Conservation (phyloP, 1,140 invertebrate genomes). For the Drosophila sp. region DNA sequence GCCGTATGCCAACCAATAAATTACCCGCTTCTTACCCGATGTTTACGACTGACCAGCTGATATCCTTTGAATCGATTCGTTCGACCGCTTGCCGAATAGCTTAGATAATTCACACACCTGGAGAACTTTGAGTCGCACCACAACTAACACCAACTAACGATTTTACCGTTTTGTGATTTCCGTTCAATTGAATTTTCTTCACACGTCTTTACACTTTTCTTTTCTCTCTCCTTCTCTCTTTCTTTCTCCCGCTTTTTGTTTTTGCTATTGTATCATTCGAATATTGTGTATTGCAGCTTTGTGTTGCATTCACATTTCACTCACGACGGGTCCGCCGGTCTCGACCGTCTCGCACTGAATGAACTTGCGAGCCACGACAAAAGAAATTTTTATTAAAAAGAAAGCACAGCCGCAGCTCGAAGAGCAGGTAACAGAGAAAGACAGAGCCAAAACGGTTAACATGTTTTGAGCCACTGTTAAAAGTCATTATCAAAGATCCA, state of each 20-base stretch:
- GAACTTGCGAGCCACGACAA: slow-evolving; percentile 62
- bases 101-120: slow-evolving; percentile 31
- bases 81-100: slow-evolving; percentile 22
- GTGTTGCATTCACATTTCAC: slow-evolving; percentile 61
- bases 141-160: slow-evolving; percentile 35
- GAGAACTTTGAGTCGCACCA: slow-evolving; percentile 1
- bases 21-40: slow-evolving; percentile 43
- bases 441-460: slow-evolving; percentile 50
- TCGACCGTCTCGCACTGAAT: slow-evolving; percentile 78
- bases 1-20: slow-evolving; percentile 9
- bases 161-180: slow-evolving; percentile 73
- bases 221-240: slow-evolving; percentile 35
- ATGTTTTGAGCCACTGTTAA: slow-evolving; percentile 21
- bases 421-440: slow-evolving; percentile 29
- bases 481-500: slow-evolving; percentile 7
- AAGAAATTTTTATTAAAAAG: slow-evolving; percentile 83
- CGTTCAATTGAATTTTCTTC: slow-evolving; percentile 72
- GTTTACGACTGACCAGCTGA: slow-evolving; percentile 23
- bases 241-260: slow-evolving; percentile 4
- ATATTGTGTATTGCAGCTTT: slow-evolving; percentile 29
- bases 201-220: slow-evolving; percentile 68
- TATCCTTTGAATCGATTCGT: slow-evolving; percentile 35
- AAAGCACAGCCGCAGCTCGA: slow-evolving; percentile 62
- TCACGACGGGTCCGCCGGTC: slow-evolving; percentile 68
- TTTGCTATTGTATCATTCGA: slow-evolving; percentile 2